Conservation (phyloP, 2,888 invertebrate species). For the Dasysyrphus albostriatus region DNA sequence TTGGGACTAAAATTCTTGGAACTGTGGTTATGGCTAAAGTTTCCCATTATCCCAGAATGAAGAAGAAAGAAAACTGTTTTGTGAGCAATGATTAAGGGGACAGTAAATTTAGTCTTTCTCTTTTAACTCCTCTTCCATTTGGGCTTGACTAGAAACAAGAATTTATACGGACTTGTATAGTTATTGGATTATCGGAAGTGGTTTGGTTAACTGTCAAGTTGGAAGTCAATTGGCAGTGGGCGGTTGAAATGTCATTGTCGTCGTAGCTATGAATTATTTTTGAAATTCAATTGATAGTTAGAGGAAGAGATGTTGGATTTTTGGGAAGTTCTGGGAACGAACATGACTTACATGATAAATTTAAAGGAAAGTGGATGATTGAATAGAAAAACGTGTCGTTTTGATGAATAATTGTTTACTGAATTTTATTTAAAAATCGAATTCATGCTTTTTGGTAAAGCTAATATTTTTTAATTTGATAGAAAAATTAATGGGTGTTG, state of each 20-base stretch:
- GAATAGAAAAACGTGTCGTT: background rate
- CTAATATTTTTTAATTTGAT: too few relatives aligned
- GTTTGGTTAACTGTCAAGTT: constrained; percentile 40
- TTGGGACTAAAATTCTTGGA: constrained; percentile 60
- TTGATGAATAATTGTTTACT: too few relatives aligned
- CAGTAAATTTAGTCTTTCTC: constrained; percentile 39
- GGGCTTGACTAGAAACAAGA: background rate
- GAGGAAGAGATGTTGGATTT: background rate
- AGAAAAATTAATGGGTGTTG: too few relatives aligned
- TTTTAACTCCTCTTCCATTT: background rate
- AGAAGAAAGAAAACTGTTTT: background rate
- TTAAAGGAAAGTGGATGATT: background rate
- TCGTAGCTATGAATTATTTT: constrained; percentile 3
- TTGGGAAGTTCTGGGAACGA: background rate
- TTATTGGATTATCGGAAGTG: constrained; percentile 53
- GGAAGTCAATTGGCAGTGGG: constrained; percentile 17
- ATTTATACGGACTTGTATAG: constrained; percentile 43
- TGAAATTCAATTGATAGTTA: background rate
- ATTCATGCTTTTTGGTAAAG: too few relatives aligned
- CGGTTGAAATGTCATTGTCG: constrained; percentile 23
- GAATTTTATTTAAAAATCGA: too few relatives aligned
- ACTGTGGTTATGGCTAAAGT: constrained; percentile 64
- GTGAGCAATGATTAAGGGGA: constrained; percentile 30
- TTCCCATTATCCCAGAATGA: constrained; percentile 41
- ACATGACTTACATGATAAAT: constrained; percentile 6